A percentile compares a stretch with the other conserved stretches of the same genome.
Conservation (phyloP, 2,797 vertebrate genomes). For the Chelon labrosus region DNA sequence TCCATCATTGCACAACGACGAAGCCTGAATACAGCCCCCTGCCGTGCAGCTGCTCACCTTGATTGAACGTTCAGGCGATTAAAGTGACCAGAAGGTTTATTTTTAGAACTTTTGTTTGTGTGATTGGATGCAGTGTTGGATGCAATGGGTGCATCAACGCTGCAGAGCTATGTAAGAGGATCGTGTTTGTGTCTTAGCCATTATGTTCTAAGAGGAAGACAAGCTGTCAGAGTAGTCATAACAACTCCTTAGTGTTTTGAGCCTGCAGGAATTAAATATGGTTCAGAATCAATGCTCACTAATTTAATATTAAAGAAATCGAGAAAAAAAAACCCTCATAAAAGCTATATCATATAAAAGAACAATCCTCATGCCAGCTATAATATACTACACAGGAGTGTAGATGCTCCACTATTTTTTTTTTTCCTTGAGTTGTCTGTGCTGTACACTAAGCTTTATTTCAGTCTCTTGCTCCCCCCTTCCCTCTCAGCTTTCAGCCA, state of each 20-base stretch:
- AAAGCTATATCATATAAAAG: too few relatives aligned
- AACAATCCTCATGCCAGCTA: too few relatives aligned
- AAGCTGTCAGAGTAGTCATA: background rate
- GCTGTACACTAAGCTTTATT: background rate
- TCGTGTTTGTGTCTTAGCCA: background rate
- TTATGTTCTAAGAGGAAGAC: background rate
- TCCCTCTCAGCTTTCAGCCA: background rate
- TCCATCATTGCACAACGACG: slow-evolving; percentile 28
- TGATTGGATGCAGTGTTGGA: slow-evolving; percentile 16
- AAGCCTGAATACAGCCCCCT: slow-evolving; percentile 18
- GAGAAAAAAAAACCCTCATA: too few relatives aligned
- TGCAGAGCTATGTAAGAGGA: slow-evolving; percentile 10
- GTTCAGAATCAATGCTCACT: too few relatives aligned
- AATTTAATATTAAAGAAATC: too few relatives aligned
- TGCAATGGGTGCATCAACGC: background rate
- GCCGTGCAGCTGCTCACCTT: slow-evolving; percentile 5
- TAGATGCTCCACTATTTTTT: too few relatives aligned
- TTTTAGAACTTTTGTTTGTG: slow-evolving; percentile 18
- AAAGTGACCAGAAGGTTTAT: slow-evolving; percentile 9
- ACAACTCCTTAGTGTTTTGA: background rate
- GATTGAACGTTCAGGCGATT: slow-evolving; percentile 25
- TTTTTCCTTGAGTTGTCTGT: too few relatives aligned
- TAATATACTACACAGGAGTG: too few relatives aligned
- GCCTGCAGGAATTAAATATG: background rate
- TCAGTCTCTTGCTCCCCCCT: background rate